Base-by-base conservation (phyloP, 2,888 invertebrate genomes). In the Heliconius cydno region DNA sequence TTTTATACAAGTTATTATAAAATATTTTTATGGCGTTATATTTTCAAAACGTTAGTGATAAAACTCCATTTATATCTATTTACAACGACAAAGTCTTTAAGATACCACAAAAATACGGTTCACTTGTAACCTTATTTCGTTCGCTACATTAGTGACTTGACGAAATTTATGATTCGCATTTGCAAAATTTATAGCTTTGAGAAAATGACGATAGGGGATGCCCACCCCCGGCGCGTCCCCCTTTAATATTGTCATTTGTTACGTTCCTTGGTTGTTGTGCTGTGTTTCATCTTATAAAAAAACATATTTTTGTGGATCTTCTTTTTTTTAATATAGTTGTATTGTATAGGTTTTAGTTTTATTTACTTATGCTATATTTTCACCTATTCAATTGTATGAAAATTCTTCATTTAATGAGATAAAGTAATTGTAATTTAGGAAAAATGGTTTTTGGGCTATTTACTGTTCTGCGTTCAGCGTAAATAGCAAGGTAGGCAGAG, bases 131-230 rank as follows among this genome's bases (percentile, higher is more conserved):
- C 80, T 79, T 83, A 83, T 82, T 83, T 79, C 72, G 73, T 79
- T 85, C 88, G 90, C 86, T 90, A 90, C 91, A 92, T 92, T 92
- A 92, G 89, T 88, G 86, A 85, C 85, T 88, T 87, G 92, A 88
- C 87, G 88, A 86, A 90, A 93, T 93, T 93, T 92, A 93, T 92
- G 89, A 86, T 84, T 86, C 87, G 86, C 90, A 91, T 92, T 93
- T 89, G 86, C 84, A 84, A 84, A 90, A 93, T 93, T 93, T 93
- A 93, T 91, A 81, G 86, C 89, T 86, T 82, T 85, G 86, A 82
- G 83, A 84, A 85, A 86, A 86, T 83, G 86, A 84, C 84, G 85
- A 82, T 78, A 81, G 85, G 85, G 85, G 83, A 83, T 77, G 81
- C 75, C 57, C 80, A 74, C 76, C 72, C 76, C 77, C 74, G 57